Evolutionary conservation across 2,888 invertebrate genomes (phyloP), one percentile per base, ranked within the genome.

Genomic region (Tachystola acroxantha): DNA sequence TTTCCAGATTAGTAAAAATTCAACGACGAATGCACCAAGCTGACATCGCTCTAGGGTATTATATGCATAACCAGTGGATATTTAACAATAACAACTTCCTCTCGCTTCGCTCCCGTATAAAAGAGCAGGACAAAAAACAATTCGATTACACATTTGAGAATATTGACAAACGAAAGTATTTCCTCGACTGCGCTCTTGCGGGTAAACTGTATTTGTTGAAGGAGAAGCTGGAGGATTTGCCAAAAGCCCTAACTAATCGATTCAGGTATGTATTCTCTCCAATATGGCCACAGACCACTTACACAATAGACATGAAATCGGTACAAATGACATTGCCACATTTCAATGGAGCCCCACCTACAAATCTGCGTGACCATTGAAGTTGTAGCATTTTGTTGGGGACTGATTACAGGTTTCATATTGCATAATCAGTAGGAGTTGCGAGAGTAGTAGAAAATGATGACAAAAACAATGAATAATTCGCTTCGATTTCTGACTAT

Each of bases 21-120:
- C 96, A 97, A 63, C 88, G 93, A n/a, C 91, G 91, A 49, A 92
- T 97, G 32, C 95, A 92, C 69, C 89, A 89, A 13, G 93, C 96
- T 0, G 91, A 93, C 56, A 79, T 86, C 36, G 93, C 93, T 0
- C 64, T 97, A 1, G 80, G 89, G n/a, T 93, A 93, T 66, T 97
- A 96, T 61, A 88, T 93, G 0, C 88, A 85, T 0, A 91, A 93
- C 52, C 89, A 93, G 46, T 98, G 97, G 97, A 78, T 76, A 0
- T 96, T 96, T 54, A 67, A 76, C 31, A 94, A 94, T 48, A 62
- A 84, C 0, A 93, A 93, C 49, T 78, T 91, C 35, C 46, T 88
- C 2, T 61, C 58, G 0, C 72, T 93, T 9, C 79, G 90, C 24
- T 64, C 81, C 0, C 57, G 65, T 1, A 55, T 93, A 24, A 77